Conservation (phyloP, 2,888 invertebrate genomes). For the Torymus aiolomorphi region DNA sequence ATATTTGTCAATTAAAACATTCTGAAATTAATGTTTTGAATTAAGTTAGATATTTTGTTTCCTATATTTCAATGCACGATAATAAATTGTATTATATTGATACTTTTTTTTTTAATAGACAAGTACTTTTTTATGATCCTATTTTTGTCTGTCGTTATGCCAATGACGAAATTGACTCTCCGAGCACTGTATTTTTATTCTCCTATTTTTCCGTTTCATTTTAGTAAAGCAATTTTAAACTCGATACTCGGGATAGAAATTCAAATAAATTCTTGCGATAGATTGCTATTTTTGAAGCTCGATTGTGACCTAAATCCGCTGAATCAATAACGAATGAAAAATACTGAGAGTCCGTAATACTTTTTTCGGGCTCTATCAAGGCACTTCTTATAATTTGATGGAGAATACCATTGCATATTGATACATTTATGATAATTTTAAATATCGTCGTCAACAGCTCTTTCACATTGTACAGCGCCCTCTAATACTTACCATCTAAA, state of each 20-base stretch:
- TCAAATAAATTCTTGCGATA: slow-evolving; percentile 42
- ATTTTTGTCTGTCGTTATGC: neutral
- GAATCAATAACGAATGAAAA: slow-evolving; percentile 30
- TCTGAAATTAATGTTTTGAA: too few relatives aligned
- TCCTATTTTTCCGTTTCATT: slow-evolving; percentile 18
- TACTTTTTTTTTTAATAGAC: too few relatives aligned
- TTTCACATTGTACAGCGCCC: too few relatives aligned
- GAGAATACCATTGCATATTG: neutral
- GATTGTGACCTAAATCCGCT: slow-evolving; percentile 31
- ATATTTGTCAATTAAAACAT: neutral
- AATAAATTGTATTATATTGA: too few relatives aligned
- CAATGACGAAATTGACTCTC: slow-evolving; percentile 11
- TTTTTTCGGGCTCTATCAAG: neutral
- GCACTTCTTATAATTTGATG: slow-evolving; percentile 6
- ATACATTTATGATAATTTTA: neutral
- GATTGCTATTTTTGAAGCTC: slow-evolving; percentile 44
- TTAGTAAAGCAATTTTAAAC: slow-evolving; percentile 43
- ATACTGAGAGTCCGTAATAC: slow-evolving; percentile 12
- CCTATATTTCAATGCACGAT: too few relatives aligned
- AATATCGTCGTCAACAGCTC: too few relatives aligned
- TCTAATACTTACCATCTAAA: too few relatives aligned
- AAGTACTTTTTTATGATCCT: too few relatives aligned
- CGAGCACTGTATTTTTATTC: slow-evolving; percentile 23
- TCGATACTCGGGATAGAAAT: slow-evolving; percentile 45
- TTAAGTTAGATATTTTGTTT: neutral